These are phyloP conservation scores for Paguma larvata DNA, from an alignment of 2,797 vertebrate genomes.

Conservation along the genomic window DNA sequence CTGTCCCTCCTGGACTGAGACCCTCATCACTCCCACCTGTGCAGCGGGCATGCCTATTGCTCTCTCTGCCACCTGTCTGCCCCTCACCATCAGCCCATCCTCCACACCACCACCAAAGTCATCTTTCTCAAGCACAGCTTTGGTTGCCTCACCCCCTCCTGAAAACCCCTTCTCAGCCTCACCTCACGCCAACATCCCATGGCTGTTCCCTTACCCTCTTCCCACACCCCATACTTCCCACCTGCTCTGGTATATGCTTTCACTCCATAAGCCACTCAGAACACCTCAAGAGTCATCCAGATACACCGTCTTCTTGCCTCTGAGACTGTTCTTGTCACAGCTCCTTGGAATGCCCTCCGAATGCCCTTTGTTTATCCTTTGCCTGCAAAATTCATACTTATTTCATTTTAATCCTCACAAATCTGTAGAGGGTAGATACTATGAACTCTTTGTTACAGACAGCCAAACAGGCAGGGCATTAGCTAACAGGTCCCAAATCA, in stretches of 20 bases:
- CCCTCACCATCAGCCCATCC: fast-evolving
- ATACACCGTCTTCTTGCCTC: background rate
- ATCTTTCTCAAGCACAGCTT: background rate
- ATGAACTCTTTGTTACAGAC: background rate
- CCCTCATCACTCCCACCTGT: background rate
- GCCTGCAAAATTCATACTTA: background rate
- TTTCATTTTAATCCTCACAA: background rate
- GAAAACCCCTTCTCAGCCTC: background rate
- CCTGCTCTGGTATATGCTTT: background rate
- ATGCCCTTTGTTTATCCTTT: background rate
- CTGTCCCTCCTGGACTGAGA: background rate
- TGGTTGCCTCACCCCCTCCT: background rate
- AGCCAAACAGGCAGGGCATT: no score
- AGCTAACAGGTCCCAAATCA: background rate
- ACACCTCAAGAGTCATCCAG: background rate
- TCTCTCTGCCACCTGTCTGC: background rate
- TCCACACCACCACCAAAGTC: no score
- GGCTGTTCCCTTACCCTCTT: background rate
- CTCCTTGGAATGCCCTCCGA: background rate
- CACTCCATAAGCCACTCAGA: background rate
- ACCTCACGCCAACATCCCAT: background rate
- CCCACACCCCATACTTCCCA: fast-evolving
- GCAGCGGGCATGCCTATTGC: background rate
- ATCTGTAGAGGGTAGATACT: background rate
- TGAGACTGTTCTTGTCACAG: background rate